Evolutionary conservation across 1,140 invertebrate species (phyloP).

Genomic region (Lanistes nyassanus): DNA sequence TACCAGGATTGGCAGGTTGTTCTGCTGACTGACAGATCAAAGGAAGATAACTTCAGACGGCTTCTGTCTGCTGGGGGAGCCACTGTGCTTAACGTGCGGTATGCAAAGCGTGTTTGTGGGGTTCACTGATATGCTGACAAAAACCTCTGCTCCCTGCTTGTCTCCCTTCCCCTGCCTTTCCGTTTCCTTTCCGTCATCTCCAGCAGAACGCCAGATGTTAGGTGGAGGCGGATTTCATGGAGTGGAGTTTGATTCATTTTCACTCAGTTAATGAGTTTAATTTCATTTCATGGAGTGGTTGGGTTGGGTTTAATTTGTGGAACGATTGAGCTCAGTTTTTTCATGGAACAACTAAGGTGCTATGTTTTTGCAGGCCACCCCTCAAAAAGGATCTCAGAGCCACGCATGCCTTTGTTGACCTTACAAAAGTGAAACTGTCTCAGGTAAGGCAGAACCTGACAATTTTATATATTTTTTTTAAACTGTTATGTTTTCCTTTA

Average conservation of each 20-base stretch:
- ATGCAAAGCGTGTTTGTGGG: too few species aligned
- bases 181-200: not conserved
- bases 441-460: slow-evolving; percentile 37
- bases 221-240: not conserved
- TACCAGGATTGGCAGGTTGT: slow-evolving; percentile 78
- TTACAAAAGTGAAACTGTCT: slow-evolving; percentile 64
- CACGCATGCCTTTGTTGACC: slow-evolving; percentile 72
- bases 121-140: too few species aligned
- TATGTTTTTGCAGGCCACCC: slow-evolving; percentile 46
- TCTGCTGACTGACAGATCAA: slow-evolving; percentile 75
- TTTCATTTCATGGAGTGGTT: too few species aligned
- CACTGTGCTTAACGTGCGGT: slow-evolving; percentile 72
- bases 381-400: slow-evolving; percentile 60
- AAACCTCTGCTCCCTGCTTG: too few species aligned
- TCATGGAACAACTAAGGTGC: too few species aligned
- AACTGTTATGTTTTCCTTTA: not conserved
- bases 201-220: too few species aligned
- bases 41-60: slow-evolving; percentile 74
- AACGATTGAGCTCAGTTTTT: too few species aligned
- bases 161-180: not conserved
- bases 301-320: too few species aligned
- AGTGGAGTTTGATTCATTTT: too few species aligned
- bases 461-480: not conserved
- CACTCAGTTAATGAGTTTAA: too few species aligned
- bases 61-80: slow-evolving; percentile 81